Evolutionary conservation across 2,888 invertebrate species (phyloP), one percentile per base, ranked within the genome.

Genomic region (Branchipolynoe longqiensis): DNA sequence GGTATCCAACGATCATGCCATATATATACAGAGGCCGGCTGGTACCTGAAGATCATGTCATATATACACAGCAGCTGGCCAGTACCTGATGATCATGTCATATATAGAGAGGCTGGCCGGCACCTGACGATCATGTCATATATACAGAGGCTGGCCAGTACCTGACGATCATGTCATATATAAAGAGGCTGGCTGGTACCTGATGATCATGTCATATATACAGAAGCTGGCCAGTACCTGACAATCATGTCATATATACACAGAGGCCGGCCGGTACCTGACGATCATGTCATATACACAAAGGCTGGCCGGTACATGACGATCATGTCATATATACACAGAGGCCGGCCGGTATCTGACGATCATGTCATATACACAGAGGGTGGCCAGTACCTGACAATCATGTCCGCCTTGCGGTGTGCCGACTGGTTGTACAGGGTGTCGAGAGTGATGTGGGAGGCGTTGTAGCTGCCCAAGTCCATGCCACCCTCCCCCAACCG

Each of bases 401-500:
- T 85, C 85, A 85, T 85, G 38, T 85, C 85, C 18, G 81, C 82
- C 58, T 73, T 85, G 25, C 69, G 4, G 69, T 85, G 85, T 6
- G 85, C 85, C 8, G 82, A 48, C 33, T 40, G 54, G 31, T 64
- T 54, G 82, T 85, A 85, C 31, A 85, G 82, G 48, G 22, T n/a
- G 36, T 41, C 58, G 8, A 85, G 85, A 14, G 82, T 40, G 18
- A 85, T 18, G 73, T 85, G 4, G 12, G 54, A n/a, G 1, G 59
- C 59, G 48, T 82, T 54, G 38, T 85, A 31, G 18, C 36, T 14
- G 36, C 18, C 22, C 14, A 82, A 33, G 64, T 82, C 59, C 2
- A 59, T 48, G 0, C 18, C 2, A 14, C 56, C 40, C 18, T 36
- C 38, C 8, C 41, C n/a, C n/a, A 73, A 28, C 18, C 41, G 33